These are phyloP conservation scores for Momotus momota DNA, from an alignment of 2,797 vertebrate species.

Conservation along the genomic window DNA sequence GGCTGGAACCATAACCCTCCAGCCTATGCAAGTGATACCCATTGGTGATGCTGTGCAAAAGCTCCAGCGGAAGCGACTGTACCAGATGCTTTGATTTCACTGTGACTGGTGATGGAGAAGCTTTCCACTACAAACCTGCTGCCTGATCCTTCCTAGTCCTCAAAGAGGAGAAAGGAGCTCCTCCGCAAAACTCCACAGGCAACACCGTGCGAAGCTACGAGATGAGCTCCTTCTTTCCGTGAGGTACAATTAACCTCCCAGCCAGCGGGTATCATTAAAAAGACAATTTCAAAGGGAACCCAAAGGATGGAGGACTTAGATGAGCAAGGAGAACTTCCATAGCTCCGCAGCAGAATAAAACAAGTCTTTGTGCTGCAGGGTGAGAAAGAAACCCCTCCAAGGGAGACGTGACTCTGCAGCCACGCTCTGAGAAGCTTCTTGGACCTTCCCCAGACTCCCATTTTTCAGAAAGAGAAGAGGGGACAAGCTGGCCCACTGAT, in stretches of 20 bases:
- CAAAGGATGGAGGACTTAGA: background rate
- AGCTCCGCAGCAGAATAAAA: background rate
- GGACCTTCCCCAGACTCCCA: background rate
- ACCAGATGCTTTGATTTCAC: background rate
- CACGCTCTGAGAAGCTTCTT: background rate
- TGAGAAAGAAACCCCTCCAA: background rate
- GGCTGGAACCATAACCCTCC: background rate
- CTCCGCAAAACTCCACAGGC: background rate
- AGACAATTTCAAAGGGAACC: background rate
- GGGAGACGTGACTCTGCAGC: background rate
- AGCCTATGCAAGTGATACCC: background rate
- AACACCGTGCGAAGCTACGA: background rate
- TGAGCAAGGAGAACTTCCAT: background rate
- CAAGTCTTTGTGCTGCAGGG: background rate
- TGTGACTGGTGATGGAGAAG: background rate
- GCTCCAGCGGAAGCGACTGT: background rate
- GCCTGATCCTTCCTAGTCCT: background rate
- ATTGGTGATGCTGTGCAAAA: background rate
- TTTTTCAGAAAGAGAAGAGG: background rate
- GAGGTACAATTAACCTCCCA: conserved; percentile 41
- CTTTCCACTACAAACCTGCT: background rate
- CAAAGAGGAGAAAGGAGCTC: background rate
- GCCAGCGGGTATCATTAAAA: background rate
- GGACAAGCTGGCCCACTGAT: background rate
- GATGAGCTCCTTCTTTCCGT: background rate